phyloP scores from a whole-genome alignment of 2,113 vertebrate species.

The Coryphaenoides rupestris region DNA sequence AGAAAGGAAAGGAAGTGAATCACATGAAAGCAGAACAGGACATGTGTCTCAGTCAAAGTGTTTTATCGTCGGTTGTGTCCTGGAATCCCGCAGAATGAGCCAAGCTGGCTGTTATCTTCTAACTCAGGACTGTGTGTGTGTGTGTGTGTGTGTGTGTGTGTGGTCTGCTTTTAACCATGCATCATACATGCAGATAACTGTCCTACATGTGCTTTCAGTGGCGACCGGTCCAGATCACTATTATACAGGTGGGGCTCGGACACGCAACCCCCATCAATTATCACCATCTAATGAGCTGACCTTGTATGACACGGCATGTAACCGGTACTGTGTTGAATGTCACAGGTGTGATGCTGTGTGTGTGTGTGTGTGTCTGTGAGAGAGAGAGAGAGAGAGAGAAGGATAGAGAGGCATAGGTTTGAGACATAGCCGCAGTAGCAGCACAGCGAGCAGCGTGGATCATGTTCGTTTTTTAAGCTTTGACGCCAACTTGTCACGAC shows the following conservation, averaged over 20 bases:
- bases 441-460: conserved; percentile 9
- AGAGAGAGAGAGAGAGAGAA: conserved; percentile 3
- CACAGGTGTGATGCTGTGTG: conserved; percentile 45
- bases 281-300: conserved; percentile 56
- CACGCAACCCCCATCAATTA: conserved; percentile 45
- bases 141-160: no score
- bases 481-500: conserved; percentile 21
- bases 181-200: no score
- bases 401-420: background rate
- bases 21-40: no score
- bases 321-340: conserved; percentile 54
- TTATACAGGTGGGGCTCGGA: conserved; percentile 28
- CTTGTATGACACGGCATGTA: conserved; percentile 25
- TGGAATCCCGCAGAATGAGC: no score
- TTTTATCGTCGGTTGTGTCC: no score
- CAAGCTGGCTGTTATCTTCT: no score
- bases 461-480: conserved; percentile 18
- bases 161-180: no score
- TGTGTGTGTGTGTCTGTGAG: conserved; percentile 12
- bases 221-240: conserved; percentile 22
- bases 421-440: background rate
- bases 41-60: no score
- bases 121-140: no score
- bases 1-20: no score
- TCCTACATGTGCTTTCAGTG: background rate